A percentile compares a stretch with the other conserved stretches of the same genome.
These are phyloP conservation scores for Drosophila acutilabella DNA, from an alignment of 2,888 invertebrate genomes.

Conservation along the genomic window DNA sequence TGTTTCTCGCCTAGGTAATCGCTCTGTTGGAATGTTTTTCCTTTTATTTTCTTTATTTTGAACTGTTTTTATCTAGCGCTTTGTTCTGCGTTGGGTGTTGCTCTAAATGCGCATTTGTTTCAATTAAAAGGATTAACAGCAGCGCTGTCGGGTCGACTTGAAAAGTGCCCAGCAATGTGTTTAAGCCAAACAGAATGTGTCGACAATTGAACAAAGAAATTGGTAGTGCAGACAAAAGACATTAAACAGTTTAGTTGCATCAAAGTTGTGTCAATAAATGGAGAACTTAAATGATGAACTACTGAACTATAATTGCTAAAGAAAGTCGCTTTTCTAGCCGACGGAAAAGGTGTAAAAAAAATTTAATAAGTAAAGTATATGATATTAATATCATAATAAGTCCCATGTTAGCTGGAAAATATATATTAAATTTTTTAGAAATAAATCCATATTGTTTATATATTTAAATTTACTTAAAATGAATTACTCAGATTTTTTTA, in stretches of 20 bases:
- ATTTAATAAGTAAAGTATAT: too few species aligned
- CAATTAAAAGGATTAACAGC: conserved; percentile 76
- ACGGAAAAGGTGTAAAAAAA: too few species aligned
- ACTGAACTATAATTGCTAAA: background rate
- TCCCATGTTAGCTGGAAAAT: too few species aligned
- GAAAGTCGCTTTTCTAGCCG: background rate
- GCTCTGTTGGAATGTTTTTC: conserved; percentile 24
- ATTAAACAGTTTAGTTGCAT: conserved; percentile 24
- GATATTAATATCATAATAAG: too few species aligned
- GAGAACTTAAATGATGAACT: too few species aligned
- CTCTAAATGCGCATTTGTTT: conserved; percentile 71
- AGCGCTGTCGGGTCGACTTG: conserved; percentile 22
- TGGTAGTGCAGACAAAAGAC: conserved; percentile 13
- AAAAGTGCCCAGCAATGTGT: conserved; percentile 52
- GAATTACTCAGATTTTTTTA: too few species aligned
- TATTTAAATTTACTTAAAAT: too few species aligned
- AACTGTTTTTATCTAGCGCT: conserved; percentile 6
- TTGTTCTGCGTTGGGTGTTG: conserved; percentile 47
- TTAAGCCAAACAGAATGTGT: conserved; percentile 60
- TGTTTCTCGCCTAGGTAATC: conserved; percentile 48
- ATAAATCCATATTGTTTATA: too few species aligned
- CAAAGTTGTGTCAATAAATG: conserved; percentile 10
- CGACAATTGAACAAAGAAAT: conserved; percentile 60
- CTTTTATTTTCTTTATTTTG: conserved; percentile 1
- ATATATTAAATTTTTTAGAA: too few species aligned